Conservation (phyloP, 2,888 invertebrate genomes). For the Epistrophe eligans region DNA sequence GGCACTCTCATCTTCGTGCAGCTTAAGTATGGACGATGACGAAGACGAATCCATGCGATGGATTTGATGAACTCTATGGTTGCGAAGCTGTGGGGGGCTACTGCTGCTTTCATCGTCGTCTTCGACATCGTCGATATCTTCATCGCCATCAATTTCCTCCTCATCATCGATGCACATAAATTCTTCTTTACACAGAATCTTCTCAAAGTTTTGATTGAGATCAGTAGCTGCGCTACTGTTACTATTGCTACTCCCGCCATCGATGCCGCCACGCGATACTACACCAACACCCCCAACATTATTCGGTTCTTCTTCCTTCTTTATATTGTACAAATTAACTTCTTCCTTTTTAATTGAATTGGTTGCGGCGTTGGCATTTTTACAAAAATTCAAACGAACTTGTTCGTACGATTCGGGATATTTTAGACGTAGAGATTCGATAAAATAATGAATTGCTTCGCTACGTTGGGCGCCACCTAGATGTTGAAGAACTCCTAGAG, state of each 20-base stretch:
- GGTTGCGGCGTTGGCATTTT: conserved; percentile 77
- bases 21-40: conserved; percentile 65
- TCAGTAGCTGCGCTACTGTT: conserved; percentile 79
- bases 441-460: conserved; percentile 82
- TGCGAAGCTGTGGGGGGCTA: conserved; percentile 64
- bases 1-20: conserved; percentile 70
- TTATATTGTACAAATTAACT: conserved; percentile 72
- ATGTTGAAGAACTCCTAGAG: conserved; percentile 82
- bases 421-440: conserved; percentile 82
- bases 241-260: conserved; percentile 66
- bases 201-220: conserved; percentile 84
- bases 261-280: conserved; percentile 29
- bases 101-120: conserved; percentile 66
- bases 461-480: conserved; percentile 81
- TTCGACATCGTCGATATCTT: conserved; percentile 59
- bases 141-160: conserved; percentile 79
- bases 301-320: conserved; percentile 50
- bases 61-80: conserved; percentile 62
- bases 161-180: conserved; percentile 83
- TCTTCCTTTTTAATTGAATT: conserved; percentile 81
- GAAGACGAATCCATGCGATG: conserved; percentile 70
- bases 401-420: conserved; percentile 82
- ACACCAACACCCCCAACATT: conserved; percentile 42
- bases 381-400: conserved; percentile 80
- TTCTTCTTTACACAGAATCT: conserved; percentile 83